Evolutionary conservation across 1,140 invertebrate genomes (phyloP).

Genomic region (Antheraea pernyi): DNA sequence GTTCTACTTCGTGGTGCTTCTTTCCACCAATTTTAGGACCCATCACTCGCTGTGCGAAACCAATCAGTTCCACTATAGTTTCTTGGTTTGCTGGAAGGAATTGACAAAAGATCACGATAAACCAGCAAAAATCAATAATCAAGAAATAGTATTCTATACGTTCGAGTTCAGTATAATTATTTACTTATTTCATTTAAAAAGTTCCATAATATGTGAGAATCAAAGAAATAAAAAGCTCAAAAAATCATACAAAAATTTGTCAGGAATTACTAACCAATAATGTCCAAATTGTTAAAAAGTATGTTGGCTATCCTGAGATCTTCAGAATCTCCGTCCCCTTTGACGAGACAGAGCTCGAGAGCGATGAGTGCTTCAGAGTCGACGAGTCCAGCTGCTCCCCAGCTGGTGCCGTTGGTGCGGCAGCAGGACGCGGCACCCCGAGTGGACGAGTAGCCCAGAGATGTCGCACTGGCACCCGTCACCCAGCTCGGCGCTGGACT

Average conservation of each 20-base stretch:
- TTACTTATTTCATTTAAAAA: too few relatives aligned
- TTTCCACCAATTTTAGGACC: slow-evolving; percentile 32
- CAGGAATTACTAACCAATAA: slow-evolving; percentile 86
- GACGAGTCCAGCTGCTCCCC: slow-evolving; percentile 68
- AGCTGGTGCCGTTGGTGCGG: too few relatives aligned
- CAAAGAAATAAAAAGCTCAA: too few relatives aligned
- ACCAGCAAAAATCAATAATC: too few relatives aligned
- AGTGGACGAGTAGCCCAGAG: too few relatives aligned
- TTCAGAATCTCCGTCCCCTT: slow-evolving; percentile 81
- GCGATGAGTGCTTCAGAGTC: slow-evolving; percentile 92
- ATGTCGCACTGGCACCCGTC: too few relatives aligned
- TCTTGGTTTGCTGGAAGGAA: slow-evolving; percentile 91
- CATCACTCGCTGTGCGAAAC: slow-evolving; percentile 88
- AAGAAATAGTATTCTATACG: too few relatives aligned
- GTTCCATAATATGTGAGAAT: too few relatives aligned
- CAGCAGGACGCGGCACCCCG: too few relatives aligned
- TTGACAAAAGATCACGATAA: background rate
- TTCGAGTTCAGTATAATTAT: too few relatives aligned
- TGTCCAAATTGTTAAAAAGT: slow-evolving; percentile 96
- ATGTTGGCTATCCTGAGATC: slow-evolving; percentile 90
- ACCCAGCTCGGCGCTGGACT: slow-evolving; percentile 44
- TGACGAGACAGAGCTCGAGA: slow-evolving; percentile 88
- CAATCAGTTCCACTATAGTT: slow-evolving; percentile 94
- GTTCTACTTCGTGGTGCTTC: slow-evolving; percentile 16
- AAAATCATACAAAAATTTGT: too few relatives aligned